Base-by-base conservation (phyloP, 2,888 invertebrate genomes). In the Coelogynopora nodosa region DNA sequence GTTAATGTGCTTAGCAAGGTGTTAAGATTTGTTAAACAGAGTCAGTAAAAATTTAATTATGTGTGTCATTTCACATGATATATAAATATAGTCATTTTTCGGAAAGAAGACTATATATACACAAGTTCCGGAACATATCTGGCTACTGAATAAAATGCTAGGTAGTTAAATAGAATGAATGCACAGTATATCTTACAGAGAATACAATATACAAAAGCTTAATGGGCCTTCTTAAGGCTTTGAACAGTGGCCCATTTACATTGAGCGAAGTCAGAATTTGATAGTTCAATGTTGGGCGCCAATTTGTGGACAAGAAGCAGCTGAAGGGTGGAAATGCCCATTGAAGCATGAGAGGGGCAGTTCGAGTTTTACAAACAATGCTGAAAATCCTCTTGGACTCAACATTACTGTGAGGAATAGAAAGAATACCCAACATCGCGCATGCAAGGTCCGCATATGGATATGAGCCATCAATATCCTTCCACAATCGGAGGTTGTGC, bases 251-350 rank as follows among this genome's bases (percentile, higher is more conserved):
- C 49, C 49, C 49, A 18, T 18, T 49, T 49, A 49, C 49, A 49
- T n/a, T n/a, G n/a, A 74, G 23, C 74, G 18, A 74, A 26, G 74
- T n/a, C 74, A 74, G 74, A 74, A 74, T 74, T 26, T 23, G 49
- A 74, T 74, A 74, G 74, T 74, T 74, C 74, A 74, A 74, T 74
- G 27, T 74, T 74, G 74, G 74, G 74, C 23, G 74, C 74, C 49
- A 49, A 49, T 49, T 49, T 49, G 49, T 49, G 5, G 49, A 49
- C 49, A 49, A 49, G 49, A 49, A 49, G 5, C 5, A 18, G 5
- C 74, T 74, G 2, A 74, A 74, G 74, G 5, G 74, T 74, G 23
- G 74, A 26, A 26, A 74, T 74, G 74, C 74, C 74, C 74, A 74
- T 13, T 74, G 74, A n/a, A n/a, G n/a, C n/a, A n/a, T n/a, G n/a